Evolutionary conservation across 2,797 vertebrate species (phyloP).

Genomic region (Sebastes cheni): DNA sequence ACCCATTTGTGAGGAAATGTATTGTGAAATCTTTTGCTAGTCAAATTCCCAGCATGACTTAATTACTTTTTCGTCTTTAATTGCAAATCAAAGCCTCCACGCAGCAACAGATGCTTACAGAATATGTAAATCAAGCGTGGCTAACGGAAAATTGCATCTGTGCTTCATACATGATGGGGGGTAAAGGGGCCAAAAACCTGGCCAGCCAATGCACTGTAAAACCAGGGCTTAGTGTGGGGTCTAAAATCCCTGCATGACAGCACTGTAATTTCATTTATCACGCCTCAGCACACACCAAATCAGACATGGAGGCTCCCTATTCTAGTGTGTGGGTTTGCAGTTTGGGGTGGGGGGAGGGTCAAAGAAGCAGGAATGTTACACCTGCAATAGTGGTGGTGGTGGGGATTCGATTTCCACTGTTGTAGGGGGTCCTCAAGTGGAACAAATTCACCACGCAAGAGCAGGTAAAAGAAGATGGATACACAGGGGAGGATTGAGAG

Average conservation of each 20-base stretch:
- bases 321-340: slow-evolving; percentile 34
- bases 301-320: slow-evolving; percentile 58
- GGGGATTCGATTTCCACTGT: slow-evolving; percentile 48
- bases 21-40: slow-evolving; percentile 8
- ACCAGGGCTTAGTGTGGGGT: slow-evolving; percentile 30
- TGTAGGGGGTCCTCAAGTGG: slow-evolving; percentile 41
- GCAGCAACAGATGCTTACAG: slow-evolving; percentile 54
- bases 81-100: slow-evolving; percentile 42
- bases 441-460: slow-evolving; percentile 60
- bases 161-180: slow-evolving; percentile 5
- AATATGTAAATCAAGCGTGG: slow-evolving; percentile 34
- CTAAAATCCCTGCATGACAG: slow-evolving; percentile 57
- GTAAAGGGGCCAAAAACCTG: not conserved
- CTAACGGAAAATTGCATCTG: slow-evolving; percentile 39
- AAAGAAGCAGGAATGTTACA: slow-evolving; percentile 3
- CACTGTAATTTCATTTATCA: slow-evolving; percentile 70
- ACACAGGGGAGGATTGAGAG: slow-evolving; percentile 20
- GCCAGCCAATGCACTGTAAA: slow-evolving; percentile 24
- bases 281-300: slow-evolving; percentile 62
- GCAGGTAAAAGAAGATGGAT: slow-evolving; percentile 38
- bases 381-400: not conserved
- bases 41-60: slow-evolving; percentile 10
- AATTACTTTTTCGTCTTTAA: slow-evolving; percentile 27
- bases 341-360: slow-evolving; percentile 15
- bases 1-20: slow-evolving; percentile 9